These are phyloP conservation scores for Sminthurinus aureus DNA, from an alignment of 2,888 invertebrate genomes.

Conservation along the genomic window DNA sequence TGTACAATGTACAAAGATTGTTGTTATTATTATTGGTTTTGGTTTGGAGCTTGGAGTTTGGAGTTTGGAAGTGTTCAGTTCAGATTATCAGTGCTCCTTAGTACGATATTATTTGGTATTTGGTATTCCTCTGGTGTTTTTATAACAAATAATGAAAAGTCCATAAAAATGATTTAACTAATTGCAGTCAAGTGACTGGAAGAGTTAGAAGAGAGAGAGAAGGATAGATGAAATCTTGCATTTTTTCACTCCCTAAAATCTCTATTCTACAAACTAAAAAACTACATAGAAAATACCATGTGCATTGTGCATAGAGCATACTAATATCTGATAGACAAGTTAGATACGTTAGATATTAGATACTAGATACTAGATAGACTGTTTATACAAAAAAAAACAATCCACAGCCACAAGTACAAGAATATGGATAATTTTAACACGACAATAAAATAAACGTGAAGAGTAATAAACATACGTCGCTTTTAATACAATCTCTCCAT, in stretches of 20 bases:
- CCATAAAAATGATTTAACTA: slow-evolving; percentile 17
- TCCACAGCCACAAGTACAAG: background rate
- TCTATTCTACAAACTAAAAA: too few relatives aligned
- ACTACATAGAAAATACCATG: too few relatives aligned
- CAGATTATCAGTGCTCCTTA: background rate
- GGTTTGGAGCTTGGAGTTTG: too few relatives aligned
- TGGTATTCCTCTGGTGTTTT: background rate
- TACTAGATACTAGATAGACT: background rate
- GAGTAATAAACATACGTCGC: slow-evolving; percentile 25
- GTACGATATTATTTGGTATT: background rate
- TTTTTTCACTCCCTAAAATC: background rate
- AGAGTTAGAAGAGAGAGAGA: background rate
- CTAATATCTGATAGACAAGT: too few relatives aligned
- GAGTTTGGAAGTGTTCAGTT: too few relatives aligned
- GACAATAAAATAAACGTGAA: slow-evolving; percentile 32
- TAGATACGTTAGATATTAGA: too few relatives aligned
- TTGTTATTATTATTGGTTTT: too few relatives aligned
- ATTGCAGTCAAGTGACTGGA: slow-evolving; percentile 7
- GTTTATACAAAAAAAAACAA: background rate
- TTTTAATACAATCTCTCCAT: background rate
- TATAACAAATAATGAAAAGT: background rate
- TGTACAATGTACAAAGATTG: too few relatives aligned
- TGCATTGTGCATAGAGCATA: too few relatives aligned
- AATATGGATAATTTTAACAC: slow-evolving; percentile 28
- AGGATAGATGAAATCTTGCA: background rate